A percentile compares a stretch with the other conserved stretches of the same genome.
These are phyloP conservation scores for Brachionus paranguensis DNA, from an alignment of 1,140 invertebrate species.

Conservation along the genomic window DNA sequence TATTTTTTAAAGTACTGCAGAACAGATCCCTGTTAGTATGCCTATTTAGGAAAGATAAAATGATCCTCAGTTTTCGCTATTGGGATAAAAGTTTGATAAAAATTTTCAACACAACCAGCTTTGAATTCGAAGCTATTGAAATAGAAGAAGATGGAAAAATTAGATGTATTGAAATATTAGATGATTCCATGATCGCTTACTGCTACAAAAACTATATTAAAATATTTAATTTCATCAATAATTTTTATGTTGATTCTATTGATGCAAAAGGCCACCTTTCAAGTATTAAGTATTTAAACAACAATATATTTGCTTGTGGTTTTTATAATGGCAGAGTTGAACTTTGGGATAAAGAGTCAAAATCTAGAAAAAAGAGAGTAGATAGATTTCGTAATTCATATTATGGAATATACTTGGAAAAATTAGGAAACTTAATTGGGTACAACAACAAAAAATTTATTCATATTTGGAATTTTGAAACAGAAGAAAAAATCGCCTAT, in stretches of 20 bases:
- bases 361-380: not conserved
- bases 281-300: not conserved
- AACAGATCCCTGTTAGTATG: not conserved
- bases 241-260: not conserved
- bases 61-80: not conserved
- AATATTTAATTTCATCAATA: not conserved
- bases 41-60: not conserved
- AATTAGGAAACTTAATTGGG: not conserved
- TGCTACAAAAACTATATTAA: not conserved
- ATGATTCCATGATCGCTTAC: not conserved
- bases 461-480: not conserved
- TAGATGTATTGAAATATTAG: not conserved
- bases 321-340: not conserved
- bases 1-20: not conserved
- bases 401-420: not conserved
- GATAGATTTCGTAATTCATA: not conserved
- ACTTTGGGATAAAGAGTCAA: not conserved
- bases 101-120: not conserved
- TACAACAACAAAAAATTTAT: not conserved
- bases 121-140: not conserved
- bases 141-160: not conserved
- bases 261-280: not conserved
- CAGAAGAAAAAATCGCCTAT: not conserved
- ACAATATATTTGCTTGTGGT: not conserved
- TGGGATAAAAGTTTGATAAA: not conserved